Evolutionary conservation across 2,797 vertebrate species (phyloP).

Genomic region (Meda fulgida): DNA sequence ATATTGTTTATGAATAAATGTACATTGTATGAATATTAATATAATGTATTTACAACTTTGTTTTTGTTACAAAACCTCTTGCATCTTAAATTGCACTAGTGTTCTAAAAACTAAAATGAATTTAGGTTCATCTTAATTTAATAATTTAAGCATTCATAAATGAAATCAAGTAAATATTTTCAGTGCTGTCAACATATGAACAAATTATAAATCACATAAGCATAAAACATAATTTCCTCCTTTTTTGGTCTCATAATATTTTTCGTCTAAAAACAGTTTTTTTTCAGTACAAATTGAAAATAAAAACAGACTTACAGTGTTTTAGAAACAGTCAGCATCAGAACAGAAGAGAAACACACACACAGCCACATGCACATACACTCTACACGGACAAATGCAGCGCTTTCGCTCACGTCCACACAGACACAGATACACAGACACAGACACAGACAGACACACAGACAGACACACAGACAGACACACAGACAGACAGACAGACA

Average conservation of each 20-base stretch:
- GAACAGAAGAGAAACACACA: conserved; percentile 62
- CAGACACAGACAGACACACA: conserved; percentile 55
- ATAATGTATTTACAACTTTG: background rate
- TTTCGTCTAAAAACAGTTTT: background rate
- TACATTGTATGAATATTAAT: background rate
- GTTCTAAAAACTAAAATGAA: background rate
- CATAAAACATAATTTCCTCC: background rate
- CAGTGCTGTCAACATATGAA: background rate
- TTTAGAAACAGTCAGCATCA: conserved; percentile 71
- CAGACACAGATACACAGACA: conserved; percentile 27
- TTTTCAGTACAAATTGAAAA: background rate
- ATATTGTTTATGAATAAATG: background rate
- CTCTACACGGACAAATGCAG: conserved; percentile 19
- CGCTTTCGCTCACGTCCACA: conserved; percentile 35
- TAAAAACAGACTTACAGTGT: conserved; percentile 66
- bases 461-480: conserved; percentile 52
- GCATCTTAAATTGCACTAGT: background rate
- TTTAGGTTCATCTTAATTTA: background rate
- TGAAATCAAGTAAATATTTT: background rate
- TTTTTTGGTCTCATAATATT: background rate
- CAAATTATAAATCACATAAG: background rate
- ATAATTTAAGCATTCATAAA: background rate
- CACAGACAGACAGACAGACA: too few species aligned
- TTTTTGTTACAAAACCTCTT: background rate
- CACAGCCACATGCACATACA: conserved; percentile 39